Evolutionary conservation across 2,113 vertebrate species (phyloP), one percentile per base, ranked within the genome.

Genomic region (Apaloderma vittatum): DNA sequence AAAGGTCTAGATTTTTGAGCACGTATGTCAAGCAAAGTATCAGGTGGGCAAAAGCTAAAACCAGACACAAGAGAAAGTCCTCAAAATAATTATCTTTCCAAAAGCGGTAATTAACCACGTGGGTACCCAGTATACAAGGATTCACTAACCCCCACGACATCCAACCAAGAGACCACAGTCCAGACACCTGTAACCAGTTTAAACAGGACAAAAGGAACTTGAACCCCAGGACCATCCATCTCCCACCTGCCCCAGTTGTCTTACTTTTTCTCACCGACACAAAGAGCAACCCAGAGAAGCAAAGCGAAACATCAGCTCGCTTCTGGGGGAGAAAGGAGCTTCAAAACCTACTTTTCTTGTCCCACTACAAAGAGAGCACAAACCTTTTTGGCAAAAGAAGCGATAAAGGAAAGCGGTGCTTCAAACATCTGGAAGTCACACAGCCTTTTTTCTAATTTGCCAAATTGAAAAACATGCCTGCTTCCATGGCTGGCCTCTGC

Each of bases 101-200:
- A 8, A 54, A 58, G n/a, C 16, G 22, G 40, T 24, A 30, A 70
- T 34, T n/a, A 88, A 61, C 70, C 71, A 36, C 0, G 37, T 59
- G 75, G 92, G 76, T 88, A 94, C 74, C 94, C 86, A 89, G 85
- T 70, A 94, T 4, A 95, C 86, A 96, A 96, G 86, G 89, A 94
- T 95, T 97, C 94, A 95, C 72, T 81, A 49, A 59, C 23, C 85
- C 43, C 51, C 78, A 88, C 6, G 75, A 26, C 48, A 62, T 78
- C 85, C 79, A 84, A 54, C 37, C 2, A 76, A 91, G 80, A 97
- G 83, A 65, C 92, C 91, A 94, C 93, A 94, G 83, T 27, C 46
- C 59, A 83, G 59, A 32, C 20, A 29, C 21, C 15, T 51, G 43
- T 17, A 79, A 43, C 1, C 61, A 52, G 6, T 57, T 79, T 23